Evolutionary conservation across 2,113 vertebrate genomes (phyloP).

Genomic region (Plecturocebus donacophilus): DNA sequence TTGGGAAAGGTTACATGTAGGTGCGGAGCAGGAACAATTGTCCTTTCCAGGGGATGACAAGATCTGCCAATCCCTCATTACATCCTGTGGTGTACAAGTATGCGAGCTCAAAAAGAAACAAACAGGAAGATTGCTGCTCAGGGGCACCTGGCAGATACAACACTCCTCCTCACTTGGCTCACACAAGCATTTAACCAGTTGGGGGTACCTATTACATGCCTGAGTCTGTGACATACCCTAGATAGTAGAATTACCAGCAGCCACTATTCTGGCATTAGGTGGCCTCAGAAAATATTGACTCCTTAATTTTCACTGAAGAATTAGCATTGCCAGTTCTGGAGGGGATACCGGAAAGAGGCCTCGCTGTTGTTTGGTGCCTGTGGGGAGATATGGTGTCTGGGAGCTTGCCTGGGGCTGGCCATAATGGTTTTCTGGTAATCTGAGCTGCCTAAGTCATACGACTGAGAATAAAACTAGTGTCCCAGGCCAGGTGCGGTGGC

Average conservation of each 20-base stretch:
- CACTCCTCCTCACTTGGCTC: constrained; percentile 61
- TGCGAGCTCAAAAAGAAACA: constrained; percentile 51
- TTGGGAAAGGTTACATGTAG: background rate
- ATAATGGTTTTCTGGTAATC: background rate
- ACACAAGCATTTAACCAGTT: constrained; percentile 48
- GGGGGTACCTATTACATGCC: constrained; percentile 50
- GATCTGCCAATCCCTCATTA: constrained; percentile 33
- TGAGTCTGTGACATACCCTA: constrained; percentile 18
- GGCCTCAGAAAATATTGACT: constrained; percentile 47
- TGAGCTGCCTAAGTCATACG: background rate
- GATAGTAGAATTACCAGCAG: constrained; percentile 51
- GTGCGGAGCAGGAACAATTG: background rate
- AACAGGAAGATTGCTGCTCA: constrained; percentile 51
- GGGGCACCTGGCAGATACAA: constrained; percentile 25
- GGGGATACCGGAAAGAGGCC: background rate
- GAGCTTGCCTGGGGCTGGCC: background rate
- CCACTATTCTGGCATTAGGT: constrained; percentile 51
- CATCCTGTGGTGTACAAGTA: constrained; percentile 16
- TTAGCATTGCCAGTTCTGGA: background rate
- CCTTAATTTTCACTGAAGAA: constrained; percentile 60
- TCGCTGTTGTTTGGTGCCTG: background rate
- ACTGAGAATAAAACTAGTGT: background rate
- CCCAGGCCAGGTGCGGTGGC: too few species aligned
- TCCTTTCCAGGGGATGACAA: background rate
- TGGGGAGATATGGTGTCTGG: background rate